A percentile compares a stretch with the other conserved stretches of the same genome.
Evolutionary conservation across 2,797 vertebrate genomes (phyloP).

Genomic region (Typhlichthys eigenmanni): DNA sequence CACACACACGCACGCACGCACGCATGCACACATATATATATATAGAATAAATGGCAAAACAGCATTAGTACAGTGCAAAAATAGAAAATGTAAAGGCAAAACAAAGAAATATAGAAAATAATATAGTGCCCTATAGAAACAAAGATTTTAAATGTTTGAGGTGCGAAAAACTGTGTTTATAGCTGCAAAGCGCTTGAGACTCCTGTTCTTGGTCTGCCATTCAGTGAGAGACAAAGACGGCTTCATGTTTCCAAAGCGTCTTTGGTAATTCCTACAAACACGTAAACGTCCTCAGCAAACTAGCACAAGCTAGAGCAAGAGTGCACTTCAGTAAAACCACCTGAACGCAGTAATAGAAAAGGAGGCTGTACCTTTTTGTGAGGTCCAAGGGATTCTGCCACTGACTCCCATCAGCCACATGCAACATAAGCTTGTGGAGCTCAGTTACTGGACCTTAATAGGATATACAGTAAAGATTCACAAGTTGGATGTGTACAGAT

Average conservation of each 20-base stretch:
- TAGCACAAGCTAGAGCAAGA: neutral
- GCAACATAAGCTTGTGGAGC: constrained; percentile 69
- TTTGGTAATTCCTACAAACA: constrained; percentile 75
- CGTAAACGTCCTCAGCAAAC: neutral
- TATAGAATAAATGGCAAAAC: no score
- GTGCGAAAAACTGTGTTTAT: constrained; percentile 63
- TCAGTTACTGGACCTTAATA: constrained; percentile 73
- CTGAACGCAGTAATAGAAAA: neutral
- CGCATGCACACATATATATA: no score
- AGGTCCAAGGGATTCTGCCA: constrained; percentile 82
- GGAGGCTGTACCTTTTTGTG: constrained; percentile 69
- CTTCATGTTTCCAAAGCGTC: constrained; percentile 17
- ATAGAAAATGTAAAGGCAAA: no score
- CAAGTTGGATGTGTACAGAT: neutral
- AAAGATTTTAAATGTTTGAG: neutral
- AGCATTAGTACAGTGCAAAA: no score
- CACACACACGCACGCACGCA: no score
- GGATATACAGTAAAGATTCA: neutral
- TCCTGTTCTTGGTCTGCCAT: constrained; percentile 63
- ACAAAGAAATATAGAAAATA: no score
- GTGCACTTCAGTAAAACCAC: neutral
- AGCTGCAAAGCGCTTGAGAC: constrained; percentile 62
- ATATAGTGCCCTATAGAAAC: no score
- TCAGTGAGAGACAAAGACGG: constrained; percentile 52
- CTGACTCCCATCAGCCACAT: constrained; percentile 48